Conservation (phyloP, 2,797 vertebrate genomes). For the Lophius americanus region DNA sequence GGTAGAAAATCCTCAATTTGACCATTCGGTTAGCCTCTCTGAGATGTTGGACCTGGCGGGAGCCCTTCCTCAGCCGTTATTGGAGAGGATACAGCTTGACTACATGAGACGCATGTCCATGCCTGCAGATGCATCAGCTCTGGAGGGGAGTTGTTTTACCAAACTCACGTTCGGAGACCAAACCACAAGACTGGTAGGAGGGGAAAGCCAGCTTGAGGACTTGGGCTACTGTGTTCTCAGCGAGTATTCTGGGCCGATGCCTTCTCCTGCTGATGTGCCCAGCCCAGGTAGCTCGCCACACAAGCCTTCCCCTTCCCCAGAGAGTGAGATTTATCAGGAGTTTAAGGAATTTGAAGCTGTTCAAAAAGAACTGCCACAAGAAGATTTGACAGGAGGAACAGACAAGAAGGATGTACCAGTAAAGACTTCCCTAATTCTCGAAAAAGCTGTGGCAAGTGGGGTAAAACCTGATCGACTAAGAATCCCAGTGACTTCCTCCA, state of each 20-base stretch:
- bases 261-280: slow-evolving; percentile 85
- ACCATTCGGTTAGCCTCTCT: slow-evolving; percentile 80
- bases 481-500: slow-evolving; percentile 68
- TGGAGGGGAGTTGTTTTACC: slow-evolving; percentile 66
- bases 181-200: slow-evolving; percentile 36
- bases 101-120: slow-evolving; percentile 81
- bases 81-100: slow-evolving; percentile 81
- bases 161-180: slow-evolving; percentile 61
- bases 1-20: slow-evolving; percentile 22
- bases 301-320: slow-evolving; percentile 60
- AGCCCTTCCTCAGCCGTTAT: slow-evolving; percentile 81
- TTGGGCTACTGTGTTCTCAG: slow-evolving; percentile 91
- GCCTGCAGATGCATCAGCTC: slow-evolving; percentile 73
- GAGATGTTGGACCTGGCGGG: slow-evolving; percentile 92
- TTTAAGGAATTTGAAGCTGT: slow-evolving; percentile 17
- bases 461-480: slow-evolving; percentile 74
- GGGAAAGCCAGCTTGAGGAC: slow-evolving; percentile 86
- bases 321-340: slow-evolving; percentile 49
- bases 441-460: slow-evolving; percentile 71
- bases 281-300: slow-evolving; percentile 65
- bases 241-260: slow-evolving; percentile 90
- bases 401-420: slow-evolving; percentile 68
- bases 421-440: slow-evolving; percentile 64
- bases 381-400: slow-evolving; percentile 35
- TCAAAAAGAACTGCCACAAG: slow-evolving; percentile 30